Percentiles rank a stretch among this genome's conserved stretches.
Conservation (phyloP, 1,140 invertebrate genomes). For the Paracyclopina nana region DNA sequence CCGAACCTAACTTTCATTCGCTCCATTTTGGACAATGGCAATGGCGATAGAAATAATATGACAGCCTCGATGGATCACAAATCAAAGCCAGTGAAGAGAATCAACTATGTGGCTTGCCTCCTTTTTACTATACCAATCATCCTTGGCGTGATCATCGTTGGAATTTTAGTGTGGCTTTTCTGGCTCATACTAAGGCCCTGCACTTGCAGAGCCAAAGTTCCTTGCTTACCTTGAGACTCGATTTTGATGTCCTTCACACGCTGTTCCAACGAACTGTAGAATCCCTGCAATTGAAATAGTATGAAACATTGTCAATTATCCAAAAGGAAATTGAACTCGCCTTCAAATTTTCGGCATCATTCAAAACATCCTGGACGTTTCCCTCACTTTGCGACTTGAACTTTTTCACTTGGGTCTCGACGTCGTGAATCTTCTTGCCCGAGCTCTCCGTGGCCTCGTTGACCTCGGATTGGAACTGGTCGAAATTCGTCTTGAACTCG, state of each 20-base stretch:
- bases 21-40: too few species aligned
- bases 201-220: background rate
- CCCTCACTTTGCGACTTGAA: background rate
- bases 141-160: background rate
- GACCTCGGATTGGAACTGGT: too few species aligned
- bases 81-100: too few species aligned
- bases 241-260: conserved; percentile 2
- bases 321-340: background rate
- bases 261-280: background rate
- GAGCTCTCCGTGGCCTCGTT: background rate
- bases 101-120: too few species aligned
- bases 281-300: background rate
- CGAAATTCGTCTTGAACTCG: too few species aligned
- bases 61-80: too few species aligned
- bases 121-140: too few species aligned
- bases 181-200: too few species aligned
- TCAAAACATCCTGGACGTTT: background rate
- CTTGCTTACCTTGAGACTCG: background rate
- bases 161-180: background rate
- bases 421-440: background rate
- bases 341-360: background rate
- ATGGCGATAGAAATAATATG: too few species aligned
- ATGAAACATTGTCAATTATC: background rate
- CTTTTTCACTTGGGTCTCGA: too few species aligned
- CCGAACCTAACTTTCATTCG: too few species aligned